A percentile compares a stretch with the other conserved stretches of the same genome.
Evolutionary conservation across 2,888 invertebrate genomes (phyloP).

Genomic region (Cosmorhoe ocellata): DNA sequence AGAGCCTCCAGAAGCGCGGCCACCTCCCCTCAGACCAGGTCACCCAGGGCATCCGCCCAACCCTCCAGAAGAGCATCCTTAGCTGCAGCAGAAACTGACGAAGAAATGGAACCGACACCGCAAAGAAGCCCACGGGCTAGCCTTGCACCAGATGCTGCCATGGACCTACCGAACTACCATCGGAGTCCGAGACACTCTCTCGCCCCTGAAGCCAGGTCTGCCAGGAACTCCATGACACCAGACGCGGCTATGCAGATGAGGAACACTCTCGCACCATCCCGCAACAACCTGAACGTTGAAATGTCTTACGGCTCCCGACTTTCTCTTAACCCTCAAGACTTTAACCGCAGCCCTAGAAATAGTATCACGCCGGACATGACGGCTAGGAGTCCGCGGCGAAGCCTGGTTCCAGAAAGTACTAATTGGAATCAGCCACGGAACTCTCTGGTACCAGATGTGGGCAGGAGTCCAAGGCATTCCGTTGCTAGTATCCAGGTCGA

Average conservation of each 20-base stretch:
- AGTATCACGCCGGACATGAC: slow-evolving; percentile 74
- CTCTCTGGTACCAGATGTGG: slow-evolving; percentile 81
- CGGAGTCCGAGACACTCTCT: slow-evolving; percentile 82
- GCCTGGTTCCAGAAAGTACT: slow-evolving; percentile 82
- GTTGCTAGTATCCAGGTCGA: slow-evolving; percentile 77
- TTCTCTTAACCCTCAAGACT: slow-evolving; percentile 83
- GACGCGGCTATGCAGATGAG: slow-evolving; percentile 80
- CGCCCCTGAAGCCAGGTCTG: slow-evolving; percentile 80
- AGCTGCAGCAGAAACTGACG: slow-evolving; percentile 84
- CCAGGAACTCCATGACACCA: slow-evolving; percentile 85
- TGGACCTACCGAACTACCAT: slow-evolving; percentile 69
- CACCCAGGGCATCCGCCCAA: slow-evolving; percentile 74
- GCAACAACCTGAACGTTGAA: slow-evolving; percentile 84
- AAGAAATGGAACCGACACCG: slow-evolving; percentile 73
- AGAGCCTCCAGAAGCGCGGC: slow-evolving; percentile 86
- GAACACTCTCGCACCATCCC: slow-evolving; percentile 80
- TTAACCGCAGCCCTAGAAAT: slow-evolving; percentile 75
- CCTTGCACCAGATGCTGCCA: slow-evolving; percentile 80
- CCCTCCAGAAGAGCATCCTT: slow-evolving; percentile 81
- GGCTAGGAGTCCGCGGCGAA: slow-evolving; percentile 83
- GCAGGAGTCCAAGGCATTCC: slow-evolving; percentile 84
- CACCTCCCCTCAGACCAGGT: slow-evolving; percentile 83
- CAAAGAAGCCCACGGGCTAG: slow-evolving; percentile 82
- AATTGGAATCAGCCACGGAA: slow-evolving; percentile 82
- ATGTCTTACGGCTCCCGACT: slow-evolving; percentile 78